Evolutionary conservation across 2,888 invertebrate species (phyloP), one percentile per base, ranked within the genome.

Genomic region (Eremobia ochroleuca): DNA sequence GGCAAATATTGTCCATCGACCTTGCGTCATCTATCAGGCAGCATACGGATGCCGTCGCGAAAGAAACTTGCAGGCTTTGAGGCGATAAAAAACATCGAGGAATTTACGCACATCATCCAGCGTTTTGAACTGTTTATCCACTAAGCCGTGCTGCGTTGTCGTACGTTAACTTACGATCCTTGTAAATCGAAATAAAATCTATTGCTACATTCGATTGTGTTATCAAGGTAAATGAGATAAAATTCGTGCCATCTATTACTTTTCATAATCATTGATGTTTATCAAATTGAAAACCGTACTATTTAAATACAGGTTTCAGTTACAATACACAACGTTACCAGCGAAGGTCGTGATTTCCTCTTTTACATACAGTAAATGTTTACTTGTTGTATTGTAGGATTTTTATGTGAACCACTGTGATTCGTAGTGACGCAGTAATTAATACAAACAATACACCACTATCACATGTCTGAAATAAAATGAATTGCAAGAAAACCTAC

Each of bases 161-260:
- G n/a, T n/a, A n/a, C n/a, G n/a, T n/a, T n/a, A n/a, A n/a, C n/a
- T n/a, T 28, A 73, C 1, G 9, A 65, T 43, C 80, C 52, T 64
- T 71, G 58, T 61, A 49, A 75, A 64, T 73, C n/a, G 6, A 34
- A 75, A 77, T 40, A 59, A 78, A 82, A 61, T 74, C 25, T 73
- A 46, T 76, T 68, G 31, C 28, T 9, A 65, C 37, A 68, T 79
- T 75, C 58, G 43, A 77, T 81, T 79, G 67, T 68, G 74, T 83
- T 88, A 79, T 89, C 87, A 90, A 92, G 89, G 90, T 83, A 74
- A 87, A 86, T 78, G 65, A 85, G 83, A 88, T 88, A 91, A 89
- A 79, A 71, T 82, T 76, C 43, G 34, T 77, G 77, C 77, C 87
- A 87, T 88, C 87, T 59, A 77, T 71, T 64, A 85, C 46, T 62